Percentiles rank a stretch among this genome's conserved stretches.
These are phyloP conservation scores for Halocynthia aurantium DNA, from an alignment of 23 tunicate genomes.

Conservation along the genomic window DNA sequence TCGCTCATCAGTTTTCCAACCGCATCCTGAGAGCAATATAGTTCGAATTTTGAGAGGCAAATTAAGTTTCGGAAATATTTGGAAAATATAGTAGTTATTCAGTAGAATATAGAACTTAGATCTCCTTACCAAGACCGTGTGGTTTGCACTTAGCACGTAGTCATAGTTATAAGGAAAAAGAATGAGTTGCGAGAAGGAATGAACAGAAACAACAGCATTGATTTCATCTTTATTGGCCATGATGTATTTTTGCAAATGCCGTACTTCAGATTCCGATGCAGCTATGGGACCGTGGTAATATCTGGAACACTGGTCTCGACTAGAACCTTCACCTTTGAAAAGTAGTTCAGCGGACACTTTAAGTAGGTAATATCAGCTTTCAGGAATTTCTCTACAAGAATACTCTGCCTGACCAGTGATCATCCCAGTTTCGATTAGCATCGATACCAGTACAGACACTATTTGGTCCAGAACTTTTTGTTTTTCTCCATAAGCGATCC, in stretches of 20 bases:
- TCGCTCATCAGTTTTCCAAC: constrained; percentile 50
- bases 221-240: neutral
- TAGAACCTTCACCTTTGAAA: constrained; percentile 22
- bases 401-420: constrained; percentile 13
- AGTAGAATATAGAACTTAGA: neutral
- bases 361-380: neutral
- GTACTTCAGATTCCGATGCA: constrained; percentile 16
- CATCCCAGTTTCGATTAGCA: constrained; percentile 53
- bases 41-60: neutral
- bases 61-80: neutral
- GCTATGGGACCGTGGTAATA: constrained; percentile 23
- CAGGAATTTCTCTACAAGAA: neutral
- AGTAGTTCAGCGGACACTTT: neutral
- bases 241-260: constrained; percentile 4
- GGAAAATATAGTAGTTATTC: neutral
- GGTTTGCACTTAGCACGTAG: neutral
- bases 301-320: constrained; percentile 4
- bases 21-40: constrained; percentile 25
- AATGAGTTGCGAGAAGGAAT: constrained; percentile 16
- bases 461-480: constrained; percentile 13
- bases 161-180: constrained; percentile 23
- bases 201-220: constrained; percentile 10
- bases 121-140: constrained; percentile 5
- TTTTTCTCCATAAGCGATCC: constrained; percentile 38
- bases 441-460: constrained; percentile 56